Base-by-base conservation (phyloP, 2,797 vertebrate species). In the Scolopax bukidnonensis region DNA sequence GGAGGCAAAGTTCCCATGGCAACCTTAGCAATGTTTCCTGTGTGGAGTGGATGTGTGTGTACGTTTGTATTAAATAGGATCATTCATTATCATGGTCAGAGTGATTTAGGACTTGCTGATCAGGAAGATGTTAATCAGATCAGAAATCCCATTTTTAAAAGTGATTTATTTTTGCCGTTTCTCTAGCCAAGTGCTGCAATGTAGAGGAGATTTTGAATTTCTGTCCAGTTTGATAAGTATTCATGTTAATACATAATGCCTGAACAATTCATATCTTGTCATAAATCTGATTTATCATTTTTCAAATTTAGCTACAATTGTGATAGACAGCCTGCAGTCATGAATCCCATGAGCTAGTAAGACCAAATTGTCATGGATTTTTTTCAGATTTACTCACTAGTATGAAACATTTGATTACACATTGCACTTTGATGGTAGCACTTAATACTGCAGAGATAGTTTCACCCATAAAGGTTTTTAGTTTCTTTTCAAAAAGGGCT, bases 1-100 rank as follows among this genome's bases (percentile, higher is more conserved):
- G 60, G 43, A 86, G 23, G 54, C 79, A 71, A 87, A 25, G 65
- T 91, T 96, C 64, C 88, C 76, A 86, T 94, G 87, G 68, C 91
- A 91, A 90, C 83, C 64, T 84, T 76, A 71, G 32, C 36, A 86
- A 65, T 57, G 12, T 64, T 4, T 71, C 33, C 54, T 64, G 4
- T 78, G n/a, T 88, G 30, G 48, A 38, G 8, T 68, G 41, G 56
- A 61, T 54, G 8, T 53, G 23, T 51, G 20, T 65, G 19, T 80
- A 16, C 33, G 11, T 74, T 75, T 90, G 40, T 70, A 54, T 82
- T 57, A 93, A 89, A 93, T 9, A 50, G 20, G 28, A 89, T 36
- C 24, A 36, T 70, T 90, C 50, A 43, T 90, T 94, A 82, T 63
- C 15, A 10, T n/a, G 33, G 38, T 57, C 77, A 68, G 53, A 75